Conservation (phyloP, 2,888 invertebrate genomes). For the Eupithecia pulchellata region DNA sequence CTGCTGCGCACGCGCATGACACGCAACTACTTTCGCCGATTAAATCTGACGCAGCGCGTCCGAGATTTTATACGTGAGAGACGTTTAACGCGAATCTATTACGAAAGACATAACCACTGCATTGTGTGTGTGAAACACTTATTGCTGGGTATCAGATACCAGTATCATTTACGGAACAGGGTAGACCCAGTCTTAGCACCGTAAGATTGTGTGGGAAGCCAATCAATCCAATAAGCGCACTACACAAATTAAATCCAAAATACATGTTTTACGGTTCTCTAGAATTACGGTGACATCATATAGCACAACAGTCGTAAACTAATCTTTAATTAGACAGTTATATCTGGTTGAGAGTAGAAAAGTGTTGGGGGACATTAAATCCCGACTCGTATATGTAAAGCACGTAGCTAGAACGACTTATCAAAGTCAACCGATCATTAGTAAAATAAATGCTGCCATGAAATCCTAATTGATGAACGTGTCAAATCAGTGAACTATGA, state of each 20-base stretch:
- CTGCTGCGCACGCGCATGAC: conserved; percentile 68
- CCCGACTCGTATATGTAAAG: conserved; percentile 20
- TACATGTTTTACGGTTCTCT: conserved; percentile 5
- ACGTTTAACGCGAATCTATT: conserved; percentile 61
- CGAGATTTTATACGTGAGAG: conserved; percentile 68
- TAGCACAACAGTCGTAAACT: conserved; percentile 37
- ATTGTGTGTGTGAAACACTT: conserved; percentile 8
- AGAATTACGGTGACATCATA: conserved; percentile 34
- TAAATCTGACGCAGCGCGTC: conserved; percentile 62
- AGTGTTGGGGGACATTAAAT: conserved; percentile 30
- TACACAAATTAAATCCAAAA: conserved; percentile 11
- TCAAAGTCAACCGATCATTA: conserved; percentile 28
- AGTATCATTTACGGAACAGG: not conserved
- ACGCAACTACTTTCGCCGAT: conserved; percentile 82
- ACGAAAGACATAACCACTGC: conserved; percentile 57
- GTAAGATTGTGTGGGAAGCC: not conserved
- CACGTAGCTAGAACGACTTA: conserved; percentile 28
- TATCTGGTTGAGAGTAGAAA: conserved; percentile 30
- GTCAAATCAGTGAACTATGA: conserved; percentile 66
- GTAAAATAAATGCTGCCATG: conserved; percentile 36
- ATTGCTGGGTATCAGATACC: not conserved
- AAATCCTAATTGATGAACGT: conserved; percentile 60
- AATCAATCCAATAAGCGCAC: not conserved
- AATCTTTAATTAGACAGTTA: conserved; percentile 36
- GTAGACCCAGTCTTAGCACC: not conserved